Conservation (phyloP, 2,797 vertebrate species). For the Pogonophryne albipinna region DNA sequence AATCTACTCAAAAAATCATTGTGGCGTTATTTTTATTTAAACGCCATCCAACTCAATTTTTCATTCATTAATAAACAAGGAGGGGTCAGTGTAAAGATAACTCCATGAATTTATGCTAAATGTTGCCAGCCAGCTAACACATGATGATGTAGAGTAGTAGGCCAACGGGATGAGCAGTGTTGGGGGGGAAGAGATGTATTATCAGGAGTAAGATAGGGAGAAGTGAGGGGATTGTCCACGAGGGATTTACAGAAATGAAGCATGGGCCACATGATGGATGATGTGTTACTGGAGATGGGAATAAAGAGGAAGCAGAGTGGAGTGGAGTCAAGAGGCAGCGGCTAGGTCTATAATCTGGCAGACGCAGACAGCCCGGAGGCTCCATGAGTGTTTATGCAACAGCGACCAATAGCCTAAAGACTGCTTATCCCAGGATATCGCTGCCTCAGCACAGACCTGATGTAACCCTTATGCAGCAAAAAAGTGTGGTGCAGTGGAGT, state of each 20-base stretch:
- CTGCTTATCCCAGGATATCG: conserved; percentile 56
- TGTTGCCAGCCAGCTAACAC: conserved; percentile 14
- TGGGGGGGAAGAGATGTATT: conserved; percentile 52
- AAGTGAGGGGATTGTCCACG: conserved; percentile 42
- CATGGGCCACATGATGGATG: conserved; percentile 45
- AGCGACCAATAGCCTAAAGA: conserved; percentile 41
- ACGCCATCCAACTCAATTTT: conserved; percentile 21
- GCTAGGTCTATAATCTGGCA: conserved; percentile 45
- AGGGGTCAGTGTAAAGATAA: conserved; percentile 5
- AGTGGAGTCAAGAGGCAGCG: conserved; percentile 22
- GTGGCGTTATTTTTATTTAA: neutral
- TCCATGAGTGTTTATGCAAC: conserved; percentile 33
- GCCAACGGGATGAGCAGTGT: conserved; percentile 35
- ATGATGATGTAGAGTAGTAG: conserved; percentile 26
- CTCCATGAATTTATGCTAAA: conserved; percentile 11
- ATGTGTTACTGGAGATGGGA: conserved; percentile 12
- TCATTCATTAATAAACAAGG: conserved; percentile 17
- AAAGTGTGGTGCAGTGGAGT: neutral
- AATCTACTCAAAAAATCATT: conserved; percentile 36
- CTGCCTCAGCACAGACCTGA: conserved; percentile 43
- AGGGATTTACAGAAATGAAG: conserved; percentile 47
- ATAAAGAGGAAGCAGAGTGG: neutral
- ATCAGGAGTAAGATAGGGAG: conserved; percentile 34
- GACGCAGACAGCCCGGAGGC: conserved; percentile 33
- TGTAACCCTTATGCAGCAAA: conserved; percentile 28